These are phyloP conservation scores for Conopomorpha cramerella DNA, from an alignment of 1,140 invertebrate species.

Conservation along the genomic window DNA sequence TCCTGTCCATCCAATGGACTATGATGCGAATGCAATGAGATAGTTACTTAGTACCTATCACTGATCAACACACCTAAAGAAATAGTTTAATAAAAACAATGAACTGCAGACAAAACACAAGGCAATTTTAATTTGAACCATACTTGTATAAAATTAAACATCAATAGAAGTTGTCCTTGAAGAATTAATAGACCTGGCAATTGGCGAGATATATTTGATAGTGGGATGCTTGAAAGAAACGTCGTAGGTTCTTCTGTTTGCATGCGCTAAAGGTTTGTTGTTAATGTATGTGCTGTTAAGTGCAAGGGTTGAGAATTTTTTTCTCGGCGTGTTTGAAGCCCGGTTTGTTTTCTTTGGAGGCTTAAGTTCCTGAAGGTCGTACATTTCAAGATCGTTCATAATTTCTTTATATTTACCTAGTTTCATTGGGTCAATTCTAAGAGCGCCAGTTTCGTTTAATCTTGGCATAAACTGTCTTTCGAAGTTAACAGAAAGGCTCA, in stretches of 20 bases:
- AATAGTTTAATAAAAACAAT: no score
- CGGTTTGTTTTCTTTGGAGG: slow-evolving; percentile 24
- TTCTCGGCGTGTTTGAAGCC: slow-evolving; percentile 30
- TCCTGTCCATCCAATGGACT: no score
- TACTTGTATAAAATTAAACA: neutral
- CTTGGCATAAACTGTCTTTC: slow-evolving; percentile 5
- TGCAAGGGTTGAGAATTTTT: slow-evolving; percentile 13
- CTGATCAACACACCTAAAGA: no score
- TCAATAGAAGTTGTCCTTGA: neutral
- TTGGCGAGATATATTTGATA: no score
- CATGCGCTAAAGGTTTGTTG: neutral
- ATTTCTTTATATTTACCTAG: slow-evolving; percentile 35
- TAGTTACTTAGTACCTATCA: no score
- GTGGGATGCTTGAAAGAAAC: no score
- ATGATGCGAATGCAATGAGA: no score
- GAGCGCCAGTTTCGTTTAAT: neutral
- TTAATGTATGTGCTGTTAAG: slow-evolving; percentile 2
- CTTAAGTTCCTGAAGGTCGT: slow-evolving; percentile 25
- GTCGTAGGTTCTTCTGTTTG: neutral
- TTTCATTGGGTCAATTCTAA: slow-evolving; percentile 17
- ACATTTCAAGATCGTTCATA: slow-evolving; percentile 28
- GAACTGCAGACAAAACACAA: no score
- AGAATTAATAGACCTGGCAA: no score
- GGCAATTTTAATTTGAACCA: neutral
- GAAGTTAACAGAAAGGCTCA: slow-evolving; percentile 22